These are phyloP conservation scores for Plecotus auritus DNA, from an alignment of 2,113 vertebrate species.

Conservation along the genomic window DNA sequence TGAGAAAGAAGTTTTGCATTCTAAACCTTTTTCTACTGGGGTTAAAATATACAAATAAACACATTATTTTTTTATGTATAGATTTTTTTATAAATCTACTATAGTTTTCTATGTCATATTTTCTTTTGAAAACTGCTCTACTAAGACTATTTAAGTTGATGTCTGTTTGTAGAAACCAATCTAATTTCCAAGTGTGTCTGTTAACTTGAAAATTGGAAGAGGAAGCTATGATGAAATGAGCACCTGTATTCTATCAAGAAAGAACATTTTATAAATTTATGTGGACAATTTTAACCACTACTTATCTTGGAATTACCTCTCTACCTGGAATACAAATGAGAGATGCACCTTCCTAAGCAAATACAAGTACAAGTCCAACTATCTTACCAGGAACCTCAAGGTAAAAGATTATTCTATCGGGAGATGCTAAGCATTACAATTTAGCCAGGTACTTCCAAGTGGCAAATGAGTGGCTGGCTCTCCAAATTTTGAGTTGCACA, in stretches of 20 bases:
- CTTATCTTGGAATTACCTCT: neutral
- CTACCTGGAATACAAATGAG: neutral
- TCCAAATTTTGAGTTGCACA: neutral
- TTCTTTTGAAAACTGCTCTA: neutral
- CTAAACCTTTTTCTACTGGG: neutral
- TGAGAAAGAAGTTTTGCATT: neutral
- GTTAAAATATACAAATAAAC: neutral
- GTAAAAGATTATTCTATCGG: neutral
- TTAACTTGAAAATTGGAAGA: neutral
- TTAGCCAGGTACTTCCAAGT: neutral
- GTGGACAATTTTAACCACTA: neutral
- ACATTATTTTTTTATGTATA: neutral
- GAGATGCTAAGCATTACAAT: neutral
- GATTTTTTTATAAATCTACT: neutral
- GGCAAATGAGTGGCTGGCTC: neutral
- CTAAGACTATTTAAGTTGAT: neutral
- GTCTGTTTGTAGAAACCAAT: neutral
- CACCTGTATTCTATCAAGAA: neutral
- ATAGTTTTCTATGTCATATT: neutral
- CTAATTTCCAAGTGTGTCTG: neutral
- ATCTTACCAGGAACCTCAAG: neutral
- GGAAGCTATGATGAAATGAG: neutral
- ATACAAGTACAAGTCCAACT: neutral
- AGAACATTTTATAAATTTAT: neutral
- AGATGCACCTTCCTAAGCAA: neutral